phyloP scores from a whole-genome alignment of 1,140 invertebrate species.

The Radopholus similis region DNA sequence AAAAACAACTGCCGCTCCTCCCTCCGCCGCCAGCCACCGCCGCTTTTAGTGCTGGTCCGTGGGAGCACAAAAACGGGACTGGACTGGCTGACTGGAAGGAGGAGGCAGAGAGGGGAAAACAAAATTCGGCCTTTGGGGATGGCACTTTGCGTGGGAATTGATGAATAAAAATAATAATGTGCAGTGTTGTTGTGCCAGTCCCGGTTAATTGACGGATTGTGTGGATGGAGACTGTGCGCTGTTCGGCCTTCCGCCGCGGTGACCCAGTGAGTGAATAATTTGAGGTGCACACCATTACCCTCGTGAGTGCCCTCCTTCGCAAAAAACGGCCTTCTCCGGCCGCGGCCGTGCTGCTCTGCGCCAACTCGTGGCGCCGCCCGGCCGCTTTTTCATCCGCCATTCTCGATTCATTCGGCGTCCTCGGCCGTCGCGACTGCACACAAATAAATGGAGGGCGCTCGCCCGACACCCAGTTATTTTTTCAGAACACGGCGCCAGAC shows the following conservation, averaged over 20 bases:
- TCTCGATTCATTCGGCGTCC: not conserved
- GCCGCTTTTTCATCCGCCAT: not conserved
- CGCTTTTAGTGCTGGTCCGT: not conserved
- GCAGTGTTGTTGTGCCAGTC: not conserved
- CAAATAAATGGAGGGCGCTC: not conserved
- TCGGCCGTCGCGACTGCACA: not conserved
- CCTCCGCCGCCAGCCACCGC: not conserved
- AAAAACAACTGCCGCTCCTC: not conserved
- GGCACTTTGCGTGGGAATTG: not conserved
- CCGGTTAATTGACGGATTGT: not conserved
- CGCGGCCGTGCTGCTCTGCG: conserved; percentile 1
- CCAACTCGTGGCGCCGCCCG: not conserved
- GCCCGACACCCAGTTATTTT: not conserved
- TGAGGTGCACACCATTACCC: too few relatives aligned
- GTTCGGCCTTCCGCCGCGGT: not conserved
- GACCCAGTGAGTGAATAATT: too few relatives aligned
- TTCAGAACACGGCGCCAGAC: too few relatives aligned
- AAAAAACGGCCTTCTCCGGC: not conserved
- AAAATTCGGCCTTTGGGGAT: not conserved
- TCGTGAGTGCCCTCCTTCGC: not conserved
- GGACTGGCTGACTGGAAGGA: not conserved
- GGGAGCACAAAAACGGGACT: not conserved
- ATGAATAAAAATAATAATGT: not conserved
- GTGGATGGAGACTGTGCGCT: not conserved
- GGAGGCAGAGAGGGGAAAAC: not conserved